Evolutionary conservation across 2,113 vertebrate genomes (phyloP).

Genomic region (Suricata suricatta): DNA sequence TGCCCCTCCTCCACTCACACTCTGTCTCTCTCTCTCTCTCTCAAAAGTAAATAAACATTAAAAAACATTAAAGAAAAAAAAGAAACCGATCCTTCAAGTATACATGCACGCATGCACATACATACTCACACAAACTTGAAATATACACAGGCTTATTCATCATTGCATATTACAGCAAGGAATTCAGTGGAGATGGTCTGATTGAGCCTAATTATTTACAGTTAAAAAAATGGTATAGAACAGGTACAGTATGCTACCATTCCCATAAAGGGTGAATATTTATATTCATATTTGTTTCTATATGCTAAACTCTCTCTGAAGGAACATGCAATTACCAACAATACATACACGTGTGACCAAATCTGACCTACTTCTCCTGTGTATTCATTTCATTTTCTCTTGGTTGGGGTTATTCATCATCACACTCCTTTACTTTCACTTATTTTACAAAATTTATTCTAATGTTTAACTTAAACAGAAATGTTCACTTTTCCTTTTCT

Average conservation of each 20-base stretch:
- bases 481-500: neutral
- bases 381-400: neutral
- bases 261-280: neutral
- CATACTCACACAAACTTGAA: neutral
- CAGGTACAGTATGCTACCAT: neutral
- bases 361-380: neutral
- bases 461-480: neutral
- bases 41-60: no score
- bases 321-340: neutral
- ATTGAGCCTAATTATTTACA: neutral
- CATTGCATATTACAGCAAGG: neutral
- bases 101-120: neutral
- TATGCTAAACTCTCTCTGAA: neutral
- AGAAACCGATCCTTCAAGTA: neutral
- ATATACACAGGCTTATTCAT: neutral
- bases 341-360: neutral
- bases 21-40: no score
- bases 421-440: constrained; percentile 7
- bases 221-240: neutral
- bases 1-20: no score
- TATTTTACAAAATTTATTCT: neutral
- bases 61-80: no score
- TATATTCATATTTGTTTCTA: neutral
- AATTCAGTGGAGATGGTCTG: neutral
- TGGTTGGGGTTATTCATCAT: neutral